These are phyloP conservation scores for Macropus fuliginosus DNA, from an alignment of 2,797 vertebrate genomes.

Conservation along the genomic window DNA sequence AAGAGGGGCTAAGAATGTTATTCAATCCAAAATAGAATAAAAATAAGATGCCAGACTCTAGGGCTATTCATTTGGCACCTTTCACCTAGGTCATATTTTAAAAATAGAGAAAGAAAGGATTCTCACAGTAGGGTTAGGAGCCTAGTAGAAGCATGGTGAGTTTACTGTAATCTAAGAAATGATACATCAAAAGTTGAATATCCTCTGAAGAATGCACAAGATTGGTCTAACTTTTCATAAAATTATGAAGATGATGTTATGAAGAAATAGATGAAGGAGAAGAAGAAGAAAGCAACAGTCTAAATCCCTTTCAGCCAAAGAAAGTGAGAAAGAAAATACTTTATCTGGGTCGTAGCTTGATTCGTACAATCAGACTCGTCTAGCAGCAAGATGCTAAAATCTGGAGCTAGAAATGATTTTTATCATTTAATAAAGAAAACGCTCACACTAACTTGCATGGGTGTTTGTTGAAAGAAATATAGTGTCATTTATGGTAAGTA, in stretches of 20 bases:
- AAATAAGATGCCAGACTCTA: conserved; percentile 60
- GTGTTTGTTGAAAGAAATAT: conserved; percentile 74
- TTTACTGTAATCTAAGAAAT: conserved; percentile 69
- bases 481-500: conserved; percentile 66
- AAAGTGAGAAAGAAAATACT: conserved; percentile 61
- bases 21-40: neutral
- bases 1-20: neutral
- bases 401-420: conserved; percentile 58
- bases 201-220: conserved; percentile 67
- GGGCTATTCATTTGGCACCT: conserved; percentile 54
- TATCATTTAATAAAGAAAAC: conserved; percentile 76
- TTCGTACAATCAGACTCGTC: conserved; percentile 65
- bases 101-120: conserved; percentile 55
- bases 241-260: neutral
- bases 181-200: conserved; percentile 52
- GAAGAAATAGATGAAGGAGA: no score
- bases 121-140: conserved; percentile 46
- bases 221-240: conserved; percentile 34
- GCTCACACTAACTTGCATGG: conserved; percentile 59
- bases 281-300: neutral
- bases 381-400: conserved; percentile 71
- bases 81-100: conserved; percentile 44
- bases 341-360: conserved; percentile 60
- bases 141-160: conserved; percentile 63
- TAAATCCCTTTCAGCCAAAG: conserved; percentile 49